These are phyloP conservation scores for Sturnus vulgaris DNA, from an alignment of 2,113 vertebrate genomes.

Conservation along the genomic window DNA sequence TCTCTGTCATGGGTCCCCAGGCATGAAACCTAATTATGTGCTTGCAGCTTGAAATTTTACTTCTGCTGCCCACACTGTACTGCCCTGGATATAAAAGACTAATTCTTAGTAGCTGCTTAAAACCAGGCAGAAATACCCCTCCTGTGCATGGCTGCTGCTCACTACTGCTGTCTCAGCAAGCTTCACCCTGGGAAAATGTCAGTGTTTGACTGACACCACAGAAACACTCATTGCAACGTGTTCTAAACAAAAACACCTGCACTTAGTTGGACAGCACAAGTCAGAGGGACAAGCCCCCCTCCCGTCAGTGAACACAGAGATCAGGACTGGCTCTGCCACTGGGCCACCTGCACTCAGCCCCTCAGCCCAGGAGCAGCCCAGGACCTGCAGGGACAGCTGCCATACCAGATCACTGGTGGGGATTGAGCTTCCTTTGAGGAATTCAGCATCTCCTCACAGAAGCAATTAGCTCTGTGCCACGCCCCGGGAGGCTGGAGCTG, in stretches of 20 bases:
- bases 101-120: background rate
- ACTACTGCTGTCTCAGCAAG: conserved; percentile 46
- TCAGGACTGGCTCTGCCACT: background rate
- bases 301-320: rapidly evolving
- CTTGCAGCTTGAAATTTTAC: background rate
- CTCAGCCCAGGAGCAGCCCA: background rate
- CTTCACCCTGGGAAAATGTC: conserved; percentile 40
- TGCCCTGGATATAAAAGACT: background rate
- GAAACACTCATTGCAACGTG: conserved; percentile 9
- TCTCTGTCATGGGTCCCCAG: background rate
- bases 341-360: background rate
- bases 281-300: background rate
- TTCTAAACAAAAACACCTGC: conserved; percentile 43
- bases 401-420: rapidly evolving
- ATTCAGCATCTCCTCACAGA: background rate
- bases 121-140: conserved; percentile 1
- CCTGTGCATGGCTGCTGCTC: background rate
- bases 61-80: background rate
- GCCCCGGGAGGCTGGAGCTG: background rate
- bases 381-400: background rate
- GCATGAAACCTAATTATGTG: background rate
- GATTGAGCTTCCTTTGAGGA: background rate
- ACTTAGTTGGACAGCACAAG: background rate
- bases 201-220: background rate
- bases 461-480: background rate